These are phyloP conservation scores for Eupithecia centaureata DNA, from an alignment of 2,888 invertebrate species.

Conservation along the genomic window DNA sequence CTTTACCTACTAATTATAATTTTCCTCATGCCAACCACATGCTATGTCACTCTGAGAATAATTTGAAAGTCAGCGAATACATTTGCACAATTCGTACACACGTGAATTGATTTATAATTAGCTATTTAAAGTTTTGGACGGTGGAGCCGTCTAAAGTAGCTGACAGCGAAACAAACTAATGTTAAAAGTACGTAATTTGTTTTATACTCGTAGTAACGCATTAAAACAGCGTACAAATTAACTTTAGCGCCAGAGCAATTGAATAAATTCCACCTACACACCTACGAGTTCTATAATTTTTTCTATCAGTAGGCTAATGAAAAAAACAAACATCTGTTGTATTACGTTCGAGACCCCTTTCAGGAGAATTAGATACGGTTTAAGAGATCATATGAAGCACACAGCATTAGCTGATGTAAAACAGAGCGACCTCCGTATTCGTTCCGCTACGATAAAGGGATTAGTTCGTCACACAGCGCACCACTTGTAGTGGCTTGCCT, in stretches of 20 bases:
- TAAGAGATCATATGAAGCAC: slow-evolving; percentile 59
- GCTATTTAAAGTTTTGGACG: slow-evolving; percentile 37
- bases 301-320: slow-evolving; percentile 34
- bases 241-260: slow-evolving; percentile 20
- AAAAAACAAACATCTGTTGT: slow-evolving; percentile 62
- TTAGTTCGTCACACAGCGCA: slow-evolving; percentile 64
- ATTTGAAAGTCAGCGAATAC: slow-evolving; percentile 36
- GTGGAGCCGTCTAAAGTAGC: slow-evolving; percentile 29
- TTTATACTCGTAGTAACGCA: slow-evolving; percentile 20
- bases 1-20: slow-evolving; percentile 15
- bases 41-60: slow-evolving; percentile 32
- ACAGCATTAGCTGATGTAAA: slow-evolving; percentile 67
- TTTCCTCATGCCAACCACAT: slow-evolving; percentile 33
- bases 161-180: slow-evolving; percentile 14
- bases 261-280: slow-evolving; percentile 34
- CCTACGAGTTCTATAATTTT: slow-evolving; percentile 13
- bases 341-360: slow-evolving; percentile 42
- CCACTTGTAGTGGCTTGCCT: slow-evolving; percentile 56
- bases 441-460: slow-evolving; percentile 76
- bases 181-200: slow-evolving; percentile 12
- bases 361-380: slow-evolving; percentile 53
- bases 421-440: slow-evolving; percentile 69
- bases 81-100: slow-evolving; percentile 32
- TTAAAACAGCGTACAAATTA: slow-evolving; percentile 5
- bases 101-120: slow-evolving; percentile 45